Evolutionary conservation across 2,888 invertebrate species (phyloP).

Genomic region (Drosophila leonis): DNA sequence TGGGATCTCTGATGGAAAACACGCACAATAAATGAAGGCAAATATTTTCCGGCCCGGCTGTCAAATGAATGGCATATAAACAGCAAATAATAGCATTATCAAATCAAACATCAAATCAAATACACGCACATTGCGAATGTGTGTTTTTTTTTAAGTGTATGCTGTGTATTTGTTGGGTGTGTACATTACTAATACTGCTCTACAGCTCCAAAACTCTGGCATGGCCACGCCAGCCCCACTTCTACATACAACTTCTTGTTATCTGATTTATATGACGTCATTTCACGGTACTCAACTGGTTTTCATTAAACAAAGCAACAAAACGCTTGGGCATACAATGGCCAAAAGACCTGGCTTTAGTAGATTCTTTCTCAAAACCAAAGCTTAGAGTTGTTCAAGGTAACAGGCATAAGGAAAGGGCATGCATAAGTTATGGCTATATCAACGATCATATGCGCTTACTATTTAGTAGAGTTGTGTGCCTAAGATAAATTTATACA

Average conservation of each 20-base stretch:
- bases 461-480: conserved; percentile 27
- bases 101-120: conserved; percentile 68
- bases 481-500: not conserved
- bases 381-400: conserved; percentile 4
- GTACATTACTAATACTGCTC: conserved; percentile 8
- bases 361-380: conserved; percentile 5
- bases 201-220: conserved; percentile 9
- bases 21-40: conserved; percentile 38
- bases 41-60: conserved; percentile 46
- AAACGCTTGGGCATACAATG: conserved; percentile 27
- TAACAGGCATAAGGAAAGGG: conserved; percentile 2
- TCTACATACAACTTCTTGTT: conserved; percentile 58
- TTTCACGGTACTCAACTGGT: conserved; percentile 63
- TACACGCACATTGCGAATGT: conserved; percentile 36
- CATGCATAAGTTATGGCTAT: conserved; percentile 32
- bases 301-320: conserved; percentile 41
- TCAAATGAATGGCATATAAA: conserved; percentile 62
- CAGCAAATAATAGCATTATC: conserved; percentile 74
- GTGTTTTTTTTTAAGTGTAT: conserved; percentile 16
- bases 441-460: conserved; percentile 20
- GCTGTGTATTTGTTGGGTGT: conserved; percentile 25
- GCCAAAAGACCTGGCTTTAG: conserved; percentile 26
- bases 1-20: conserved; percentile 56
- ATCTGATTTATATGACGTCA: conserved; percentile 65
- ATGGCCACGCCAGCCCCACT: conserved; percentile 41